Evolutionary conservation across 1,140 invertebrate species (phyloP), one percentile per base, ranked within the genome.

Genomic region (Cherax quadricarinatus): DNA sequence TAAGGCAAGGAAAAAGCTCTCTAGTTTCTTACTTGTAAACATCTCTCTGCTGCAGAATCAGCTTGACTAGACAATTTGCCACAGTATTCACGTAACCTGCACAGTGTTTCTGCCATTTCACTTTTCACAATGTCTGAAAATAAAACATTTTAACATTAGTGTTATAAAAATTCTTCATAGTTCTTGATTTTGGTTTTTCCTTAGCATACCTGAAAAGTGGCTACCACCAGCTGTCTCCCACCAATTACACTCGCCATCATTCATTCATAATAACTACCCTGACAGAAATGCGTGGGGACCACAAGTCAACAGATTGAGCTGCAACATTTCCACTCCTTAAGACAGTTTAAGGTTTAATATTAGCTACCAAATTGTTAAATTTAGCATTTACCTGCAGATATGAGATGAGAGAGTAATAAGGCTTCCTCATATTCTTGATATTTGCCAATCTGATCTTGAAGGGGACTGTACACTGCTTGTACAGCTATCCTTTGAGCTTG

Each of bases 351-450:
- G 30, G 30, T 41, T 41, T 41, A 41, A 41, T 41, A 41, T 41
- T 41, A 41, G 30, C 30, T 41, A 41, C 30, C 30, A 41, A 41
- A 41, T 41, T 41, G 30, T 41, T 41, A 41, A 66, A 48, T 75
- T 70, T 51, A 86, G 18, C 21, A 51, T 21, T 87, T 86, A 91
- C 90, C 90, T 80, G 90, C 90, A 86, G 90, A 86, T 41, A 91
- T 87, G 12, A 91, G 85, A 73, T 91, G 90, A 7, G 90, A 91
- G 9, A 91, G 84, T 10, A 91, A 18, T 16, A 80, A 84, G 24
- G 90, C 90, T 41, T 91, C 90, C 80, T 91, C 84, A 82, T 91
- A 91, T 49, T 91, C 90, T 48, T 91, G 90, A 49, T 86, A 81
- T 24, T 87, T 91, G 9, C 41, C 49, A 7, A 91, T 57, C 53